Base-by-base conservation (phyloP, 2,888 invertebrate genomes). In the Caenorhabditis panamensis region DNA sequence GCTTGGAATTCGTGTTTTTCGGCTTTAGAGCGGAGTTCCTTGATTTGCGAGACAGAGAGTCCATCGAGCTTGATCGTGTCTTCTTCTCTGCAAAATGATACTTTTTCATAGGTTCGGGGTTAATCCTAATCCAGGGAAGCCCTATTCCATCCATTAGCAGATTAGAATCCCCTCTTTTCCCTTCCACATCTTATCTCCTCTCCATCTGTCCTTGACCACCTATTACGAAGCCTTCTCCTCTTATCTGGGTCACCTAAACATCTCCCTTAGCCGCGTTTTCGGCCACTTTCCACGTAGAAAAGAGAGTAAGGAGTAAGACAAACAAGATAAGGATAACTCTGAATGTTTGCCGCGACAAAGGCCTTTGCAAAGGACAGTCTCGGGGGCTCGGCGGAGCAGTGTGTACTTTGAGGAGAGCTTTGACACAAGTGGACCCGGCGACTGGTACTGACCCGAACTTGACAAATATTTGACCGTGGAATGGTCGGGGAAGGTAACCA, bases 41-140 rank as follows among this genome's bases (percentile, higher is more conserved):
- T 95, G 91, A 96, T 93, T 92, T 99, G 96, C 20, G 96, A 95
- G 20, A 96, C 96, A 93, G 95, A 97, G 77, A 99, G 93, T 2
- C 95, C 96, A 93, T 99, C 99, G 68, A 97, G 92, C 91, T 96
- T 95, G 87, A 98, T 97, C 0, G 97, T 96, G 92, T 98, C 97
- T 92, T 96, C 97, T 92, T 98, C 97, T 86, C 97, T 94, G 88
- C 44, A 71, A 71, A 56, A 41, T n/a, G n/a, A n/a, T n/a, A n/a
- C n/a, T n/a, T n/a, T n/a, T n/a, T n/a, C n/a, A n/a, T n/a, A n/a
- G n/a, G n/a, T n/a, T n/a, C n/a, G n/a, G n/a, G n/a, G n/a, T n/a
- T n/a, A n/a, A n/a, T 41, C 18, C 41, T 24, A 49, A 41, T 26
- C n/a, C 36, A 16, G 13, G 41, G 41, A 41, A 41, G 41, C 41